These are phyloP conservation scores for Trochalopteron elliotii DNA, from an alignment of 2,113 vertebrate species.

Conservation along the genomic window DNA sequence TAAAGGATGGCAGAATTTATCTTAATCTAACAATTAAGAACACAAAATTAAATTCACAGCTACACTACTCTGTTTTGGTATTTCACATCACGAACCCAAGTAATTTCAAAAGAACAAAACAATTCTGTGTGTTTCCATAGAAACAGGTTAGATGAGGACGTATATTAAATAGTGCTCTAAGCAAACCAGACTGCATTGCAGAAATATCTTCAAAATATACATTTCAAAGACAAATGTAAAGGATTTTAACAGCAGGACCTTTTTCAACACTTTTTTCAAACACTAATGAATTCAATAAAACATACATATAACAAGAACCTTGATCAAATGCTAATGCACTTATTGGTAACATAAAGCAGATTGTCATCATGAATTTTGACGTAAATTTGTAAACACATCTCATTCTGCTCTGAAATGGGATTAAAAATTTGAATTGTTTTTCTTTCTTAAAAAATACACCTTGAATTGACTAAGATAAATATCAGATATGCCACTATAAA, in stretches of 20 bases:
- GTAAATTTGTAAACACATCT: background rate
- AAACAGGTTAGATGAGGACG: background rate
- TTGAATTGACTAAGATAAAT: background rate
- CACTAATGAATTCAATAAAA: background rate
- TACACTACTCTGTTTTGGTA: background rate
- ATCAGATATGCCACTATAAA: background rate
- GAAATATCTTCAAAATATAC: background rate
- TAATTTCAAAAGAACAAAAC: constrained; percentile 1
- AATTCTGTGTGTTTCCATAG: constrained; percentile 15
- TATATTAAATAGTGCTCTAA: background rate
- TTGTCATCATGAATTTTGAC: background rate
- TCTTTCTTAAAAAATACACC: background rate
- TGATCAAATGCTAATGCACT: background rate
- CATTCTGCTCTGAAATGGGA: background rate
- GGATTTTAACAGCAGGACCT: background rate
- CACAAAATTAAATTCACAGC: background rate
- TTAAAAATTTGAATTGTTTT: background rate
- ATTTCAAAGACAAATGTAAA: background rate
- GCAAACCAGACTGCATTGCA: background rate
- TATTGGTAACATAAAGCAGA: background rate
- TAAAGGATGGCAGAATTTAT: background rate
- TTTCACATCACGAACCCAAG: background rate
- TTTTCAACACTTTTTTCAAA: background rate
- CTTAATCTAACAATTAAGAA: background rate
- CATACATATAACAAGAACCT: background rate